Evolutionary conservation across 2,888 invertebrate species (phyloP), one percentile per base, ranked within the genome.

Genomic region (Apeira syringaria): DNA sequence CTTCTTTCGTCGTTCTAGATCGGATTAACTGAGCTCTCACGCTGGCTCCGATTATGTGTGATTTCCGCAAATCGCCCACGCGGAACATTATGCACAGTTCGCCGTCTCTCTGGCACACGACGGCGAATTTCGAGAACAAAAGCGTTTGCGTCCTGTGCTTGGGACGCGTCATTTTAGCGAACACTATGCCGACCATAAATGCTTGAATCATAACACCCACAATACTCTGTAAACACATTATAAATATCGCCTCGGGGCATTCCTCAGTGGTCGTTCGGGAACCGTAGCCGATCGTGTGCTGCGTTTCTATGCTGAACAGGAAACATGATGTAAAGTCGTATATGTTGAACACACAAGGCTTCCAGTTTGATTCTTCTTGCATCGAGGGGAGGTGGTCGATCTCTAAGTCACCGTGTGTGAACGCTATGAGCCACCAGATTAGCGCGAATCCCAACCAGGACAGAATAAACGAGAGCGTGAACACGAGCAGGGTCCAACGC

Each of bases 271-370:
- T 96, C 51, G 94, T 94, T 33, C 97, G 91, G n/a, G 93, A 93
- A 27, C 97, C 97, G 71, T 96, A 97, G 35, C 97, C 97, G 51
- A 97, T 97, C 3, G 97, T 97, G 76, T 97, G 97, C 72, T 98
- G 97, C 0, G 97, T 97, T 87, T 98, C 98, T 66, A 98, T 94
- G 74, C 96, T 96, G 91, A 97, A 98, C 45, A 98, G 91, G 80
- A 98, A 96, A 59, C 97, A 96, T 22, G 97, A 95, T 1, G 96
- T 94, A 80, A 98, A 98, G 51, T 94, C 94, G 65, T 92, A 84
- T 47, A 98, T 94, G 67, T 96, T 95, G 50, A 92, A 91, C 27
- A 98, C 93, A 74, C 98, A 98, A 0, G 97, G 96, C 25, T 92
- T 93, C 93, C 94, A 95, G 30, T 91, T 90, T 32, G 90, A 72